Base-by-base conservation (phyloP, 2,888 invertebrate genomes). In the Rhopalosiphum nymphaeae region DNA sequence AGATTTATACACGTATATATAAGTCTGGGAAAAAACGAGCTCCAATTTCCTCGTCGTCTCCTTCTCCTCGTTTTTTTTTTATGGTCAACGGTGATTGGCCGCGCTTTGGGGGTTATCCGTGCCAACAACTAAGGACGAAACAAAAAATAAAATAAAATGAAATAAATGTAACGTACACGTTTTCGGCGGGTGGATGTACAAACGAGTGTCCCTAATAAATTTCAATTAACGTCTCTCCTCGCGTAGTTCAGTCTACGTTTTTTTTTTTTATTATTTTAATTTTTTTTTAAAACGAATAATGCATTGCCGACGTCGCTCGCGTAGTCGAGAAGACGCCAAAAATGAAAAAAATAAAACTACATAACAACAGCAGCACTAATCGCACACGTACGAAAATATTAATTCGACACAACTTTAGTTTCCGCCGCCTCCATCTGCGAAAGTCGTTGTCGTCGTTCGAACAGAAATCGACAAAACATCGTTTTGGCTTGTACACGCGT, bases 71-170 rank as follows among this genome's bases (percentile, higher is more conserved):
- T 26, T 90, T 89, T 93, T 93, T 94, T 85, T 89, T 93, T 89
- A 94, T 91, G 90, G 94, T 91, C 90, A 94, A 86, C 94, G 94
- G 86, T 94, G 94, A 94, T 94, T 94, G 94, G 94, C 94, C 94
- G 42, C 91, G 91, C 94, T 94, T 94, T 91, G 90, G 94, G 61
- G 61, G 89, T 90, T 94, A 94, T 94, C 61, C 94, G 94, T 94
- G 94, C 94, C 94, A 94, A 94, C 90, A 94, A 94, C 94, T 91
- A 86, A 94, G 94, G 91, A 94, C n/a, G 86, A 86, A 91, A 86
- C 91, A 86, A 94, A 36, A 86, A 88, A 88, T 42, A 86, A 57
- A 57, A 86, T 26, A 16, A 92, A 92, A 93, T 84, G 67, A 93
- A 93, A 93, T 93, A 93, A 93, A 93, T 93, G 93, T 93, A 89